A percentile compares a stretch with the other conserved stretches of the same genome.
phyloP scores from a whole-genome alignment of 2,888 invertebrate genomes.

The Mythimna ferrago region DNA sequence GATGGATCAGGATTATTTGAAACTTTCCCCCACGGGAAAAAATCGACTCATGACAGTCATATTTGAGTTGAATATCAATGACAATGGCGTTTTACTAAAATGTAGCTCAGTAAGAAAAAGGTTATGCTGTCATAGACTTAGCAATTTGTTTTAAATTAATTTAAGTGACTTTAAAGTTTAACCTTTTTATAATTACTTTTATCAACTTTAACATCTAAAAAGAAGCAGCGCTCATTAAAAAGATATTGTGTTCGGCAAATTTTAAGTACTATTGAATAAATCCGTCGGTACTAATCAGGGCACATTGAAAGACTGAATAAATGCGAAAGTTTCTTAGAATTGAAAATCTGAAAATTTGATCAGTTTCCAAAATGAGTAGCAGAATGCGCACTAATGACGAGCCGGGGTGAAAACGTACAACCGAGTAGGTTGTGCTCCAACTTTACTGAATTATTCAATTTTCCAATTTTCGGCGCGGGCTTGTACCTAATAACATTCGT shows the following conservation, averaged over 20 bases:
- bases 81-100: conserved; percentile 57
- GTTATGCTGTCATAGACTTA: neutral
- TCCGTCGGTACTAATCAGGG: conserved; percentile 46
- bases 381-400: conserved; percentile 71
- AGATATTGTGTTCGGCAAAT: conserved; percentile 31
- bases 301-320: conserved; percentile 52
- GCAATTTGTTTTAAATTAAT: conserved; percentile 16
- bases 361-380: conserved; percentile 65
- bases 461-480: conserved; percentile 66
- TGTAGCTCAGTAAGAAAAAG: conserved; percentile 19
- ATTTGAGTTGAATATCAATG: conserved; percentile 87
- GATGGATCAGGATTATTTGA: conserved; percentile 90
- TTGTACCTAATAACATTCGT: conserved; percentile 57
- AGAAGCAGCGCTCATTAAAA: conserved; percentile 44
- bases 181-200: conserved; percentile 17
- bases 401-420: conserved; percentile 62
- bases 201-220: neutral
- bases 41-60: conserved; percentile 89
- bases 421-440: conserved; percentile 56
- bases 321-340: conserved; percentile 50
- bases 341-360: conserved; percentile 67
- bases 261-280: conserved; percentile 31
- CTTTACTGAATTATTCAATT: conserved; percentile 72
- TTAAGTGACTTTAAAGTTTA: conserved; percentile 16
- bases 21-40: conserved; percentile 83